Conservation (phyloP, 2,113 vertebrate genomes). For the Aphyosemion australe region DNA sequence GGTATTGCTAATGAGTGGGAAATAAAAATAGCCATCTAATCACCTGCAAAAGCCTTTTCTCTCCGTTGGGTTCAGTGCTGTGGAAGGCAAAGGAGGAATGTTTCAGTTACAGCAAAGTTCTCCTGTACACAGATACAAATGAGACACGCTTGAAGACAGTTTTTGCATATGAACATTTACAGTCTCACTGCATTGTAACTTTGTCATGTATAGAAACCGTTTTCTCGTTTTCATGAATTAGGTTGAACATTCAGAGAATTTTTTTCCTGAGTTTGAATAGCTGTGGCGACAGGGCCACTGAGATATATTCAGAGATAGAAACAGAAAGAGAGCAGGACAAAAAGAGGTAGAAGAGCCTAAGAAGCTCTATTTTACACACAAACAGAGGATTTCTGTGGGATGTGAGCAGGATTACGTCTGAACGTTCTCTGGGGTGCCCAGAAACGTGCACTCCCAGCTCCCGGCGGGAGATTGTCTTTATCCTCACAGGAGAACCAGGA, state of each 20-base stretch:
- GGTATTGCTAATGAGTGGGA: conserved; percentile 88
- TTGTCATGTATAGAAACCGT: conserved; percentile 90
- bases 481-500: background rate
- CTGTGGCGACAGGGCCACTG: conserved; percentile 93
- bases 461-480: background rate
- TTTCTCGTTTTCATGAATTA: conserved; percentile 89
- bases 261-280: conserved; percentile 96
- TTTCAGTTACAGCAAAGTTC: conserved; percentile 83
- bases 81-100: conserved; percentile 96
- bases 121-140: conserved; percentile 90
- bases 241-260: conserved; percentile 98
- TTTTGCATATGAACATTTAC: conserved; percentile 96
- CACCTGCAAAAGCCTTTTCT: conserved; percentile 76
- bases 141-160: conserved; percentile 87
- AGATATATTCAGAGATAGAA: conserved; percentile 67
- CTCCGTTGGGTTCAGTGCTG: conserved; percentile 80
- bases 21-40: conserved; percentile 73
- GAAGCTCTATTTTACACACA: background rate
- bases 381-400: background rate
- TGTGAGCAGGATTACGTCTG: background rate
- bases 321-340: conserved; percentile 37
- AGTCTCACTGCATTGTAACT: conserved; percentile 88
- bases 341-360: conserved; percentile 28
- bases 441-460: background rate
- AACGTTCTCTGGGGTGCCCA: background rate